Base-by-base conservation (phyloP, 2,888 invertebrate species). In the Oligia latruncula region DNA sequence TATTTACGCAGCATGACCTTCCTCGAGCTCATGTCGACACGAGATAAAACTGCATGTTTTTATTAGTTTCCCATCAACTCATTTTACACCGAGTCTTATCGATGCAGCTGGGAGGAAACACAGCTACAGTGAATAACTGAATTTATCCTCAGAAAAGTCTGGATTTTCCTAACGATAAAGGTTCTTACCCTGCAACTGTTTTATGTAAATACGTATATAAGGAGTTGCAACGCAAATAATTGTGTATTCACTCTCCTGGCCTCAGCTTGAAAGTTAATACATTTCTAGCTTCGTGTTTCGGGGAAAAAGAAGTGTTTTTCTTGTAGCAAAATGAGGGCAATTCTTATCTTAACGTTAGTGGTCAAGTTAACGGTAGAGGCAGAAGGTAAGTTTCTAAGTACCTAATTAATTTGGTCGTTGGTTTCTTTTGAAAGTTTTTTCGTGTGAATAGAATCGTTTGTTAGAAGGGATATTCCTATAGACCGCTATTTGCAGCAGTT, bases 111-210 rank as follows among this genome's bases (percentile, higher is more conserved):
- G 6, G 35, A 78, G 70, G 65, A 80, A 84, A 86, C 55, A 23
- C 43, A 64, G 62, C 52, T 35, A 13, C n/a, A 72, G 80, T 85
- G 81, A 85, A 85, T 74, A 35, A 88, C 80, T 68, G 35, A 29
- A 71, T 77, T 65, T 68, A 71, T 74, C 49, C 64, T 58, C 23
- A 29, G 35, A 71, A 64, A 66, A 66, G 17, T 29, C 20, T 66
- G 85, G 80, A 52, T 85, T 85, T 85, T 74, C 84, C 85, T 4
- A 58, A 35, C 23, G 80, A 87, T 88, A 82, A 71, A 67, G 86
- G 88, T 85, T 78, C 52, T 87, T 84, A 85, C 88, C 87, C 82
- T 40, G 0, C 0, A 68, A 58, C 5, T 52, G 13, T 20, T 71
- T 60, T 29, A 46, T 67, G 55, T 58, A 4, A 74, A 85, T 84